Evolutionary conservation across 2,888 invertebrate species (phyloP).

Genomic region (Agriopis leucophaearia): DNA sequence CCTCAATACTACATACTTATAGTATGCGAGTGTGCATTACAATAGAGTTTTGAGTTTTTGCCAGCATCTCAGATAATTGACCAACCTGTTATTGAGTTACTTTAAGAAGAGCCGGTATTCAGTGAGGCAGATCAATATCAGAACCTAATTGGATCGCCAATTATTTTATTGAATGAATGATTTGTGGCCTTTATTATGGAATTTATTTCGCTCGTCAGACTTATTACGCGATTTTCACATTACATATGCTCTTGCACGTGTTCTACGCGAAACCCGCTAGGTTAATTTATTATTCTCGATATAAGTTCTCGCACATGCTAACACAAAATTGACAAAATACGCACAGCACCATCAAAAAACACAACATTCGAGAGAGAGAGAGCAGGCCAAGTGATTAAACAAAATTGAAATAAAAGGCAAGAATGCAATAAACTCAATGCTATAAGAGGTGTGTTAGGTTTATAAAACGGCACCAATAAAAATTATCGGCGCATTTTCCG

Average conservation of each 20-base stretch:
- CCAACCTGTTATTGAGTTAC: slow-evolving; percentile 1
- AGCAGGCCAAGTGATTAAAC: too few relatives aligned
- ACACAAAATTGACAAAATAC: too few relatives aligned
- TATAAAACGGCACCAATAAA: slow-evolving; percentile 33
- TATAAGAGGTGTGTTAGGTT: slow-evolving; percentile 2
- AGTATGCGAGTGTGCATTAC: background rate
- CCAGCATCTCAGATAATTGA: slow-evolving; percentile 2
- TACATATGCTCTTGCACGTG: too few relatives aligned
- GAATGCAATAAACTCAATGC: too few relatives aligned
- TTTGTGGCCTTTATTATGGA: slow-evolving; percentile 15
- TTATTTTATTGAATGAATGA: slow-evolving; percentile 19
- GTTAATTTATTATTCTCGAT: too few relatives aligned
- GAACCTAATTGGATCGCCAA: slow-evolving; percentile 15
- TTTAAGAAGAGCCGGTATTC: background rate
- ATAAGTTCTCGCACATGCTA: too few relatives aligned
- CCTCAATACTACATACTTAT: background rate
- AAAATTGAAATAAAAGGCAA: too few relatives aligned
- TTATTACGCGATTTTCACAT: too few relatives aligned
- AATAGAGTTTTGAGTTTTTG: background rate
- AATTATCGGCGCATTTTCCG: slow-evolving; percentile 48
- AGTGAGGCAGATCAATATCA: slow-evolving; percentile 9
- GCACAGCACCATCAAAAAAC: too few relatives aligned
- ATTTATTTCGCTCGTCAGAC: slow-evolving; percentile 8
- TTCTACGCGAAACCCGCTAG: too few relatives aligned
- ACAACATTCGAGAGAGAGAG: too few relatives aligned